A percentile compares a stretch with the other conserved stretches of the same genome.
Conservation (phyloP, 1,140 invertebrate species). For the Zaprionus camerounensis region DNA sequence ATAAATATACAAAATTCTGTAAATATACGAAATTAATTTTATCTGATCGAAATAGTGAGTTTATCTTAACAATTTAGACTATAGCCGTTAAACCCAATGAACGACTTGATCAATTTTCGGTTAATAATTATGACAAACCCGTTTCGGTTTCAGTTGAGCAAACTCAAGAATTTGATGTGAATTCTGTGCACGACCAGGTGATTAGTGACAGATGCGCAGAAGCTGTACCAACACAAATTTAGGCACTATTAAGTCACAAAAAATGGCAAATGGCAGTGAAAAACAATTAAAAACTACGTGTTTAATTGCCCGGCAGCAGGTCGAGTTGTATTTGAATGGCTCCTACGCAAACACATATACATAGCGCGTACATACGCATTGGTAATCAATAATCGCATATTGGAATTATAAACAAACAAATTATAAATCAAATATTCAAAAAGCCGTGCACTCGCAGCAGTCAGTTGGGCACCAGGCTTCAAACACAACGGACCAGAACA, state of each 20-base stretch:
- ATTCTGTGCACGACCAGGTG: slow-evolving; percentile 56
- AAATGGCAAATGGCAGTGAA: slow-evolving; percentile 43
- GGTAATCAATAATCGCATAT: slow-evolving; percentile 51
- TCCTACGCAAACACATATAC: not conserved
- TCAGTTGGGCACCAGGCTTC: slow-evolving; percentile 60
- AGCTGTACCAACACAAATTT: slow-evolving; percentile 64
- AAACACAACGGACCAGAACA: slow-evolving; percentile 45
- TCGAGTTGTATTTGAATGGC: slow-evolving; percentile 5
- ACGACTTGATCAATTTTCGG: not conserved
- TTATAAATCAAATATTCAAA: slow-evolving; percentile 30
- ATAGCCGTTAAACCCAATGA: not conserved
- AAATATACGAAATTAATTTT: slow-evolving; percentile 8
- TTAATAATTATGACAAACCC: slow-evolving; percentile 25
- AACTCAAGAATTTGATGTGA: slow-evolving; percentile 5
- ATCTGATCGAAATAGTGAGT: slow-evolving; percentile 9
- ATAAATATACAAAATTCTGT: slow-evolving; percentile 8
- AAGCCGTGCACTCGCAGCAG: slow-evolving; percentile 2
- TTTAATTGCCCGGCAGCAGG: slow-evolving; percentile 30
- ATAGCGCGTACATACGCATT: slow-evolving; percentile 23
- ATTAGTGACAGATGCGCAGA: slow-evolving; percentile 61
- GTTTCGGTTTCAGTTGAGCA: slow-evolving; percentile 12
- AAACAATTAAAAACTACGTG: slow-evolving; percentile 73
- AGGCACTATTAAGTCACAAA: slow-evolving; percentile 62
- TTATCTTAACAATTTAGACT: slow-evolving; percentile 37
- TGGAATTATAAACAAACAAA: slow-evolving; percentile 28